phyloP scores from a whole-genome alignment of 1,140 invertebrate species.

The Drosophila orena region DNA sequence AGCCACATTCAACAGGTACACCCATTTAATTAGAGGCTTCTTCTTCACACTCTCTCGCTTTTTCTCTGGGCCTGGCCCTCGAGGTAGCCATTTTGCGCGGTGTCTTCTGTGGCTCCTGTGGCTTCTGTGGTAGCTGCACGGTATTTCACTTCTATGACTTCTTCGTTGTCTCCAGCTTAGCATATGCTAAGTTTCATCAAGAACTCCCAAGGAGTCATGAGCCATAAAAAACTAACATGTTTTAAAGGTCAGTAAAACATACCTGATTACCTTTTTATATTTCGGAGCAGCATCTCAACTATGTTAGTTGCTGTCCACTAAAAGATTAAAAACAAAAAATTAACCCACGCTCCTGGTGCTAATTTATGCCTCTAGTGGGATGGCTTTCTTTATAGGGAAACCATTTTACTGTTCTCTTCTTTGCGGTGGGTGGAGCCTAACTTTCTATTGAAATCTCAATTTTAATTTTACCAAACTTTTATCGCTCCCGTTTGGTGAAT shows the following conservation, averaged over 20 bases:
- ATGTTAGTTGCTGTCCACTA: no score
- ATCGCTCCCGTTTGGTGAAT: conserved; percentile 39
- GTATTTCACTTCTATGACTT: background rate
- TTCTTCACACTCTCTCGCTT: conserved; percentile 39
- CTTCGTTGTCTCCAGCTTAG: background rate
- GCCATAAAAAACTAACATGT: no score
- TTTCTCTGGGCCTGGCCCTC: conserved; percentile 5
- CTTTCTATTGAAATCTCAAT: conserved; percentile 63
- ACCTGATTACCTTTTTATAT: no score
- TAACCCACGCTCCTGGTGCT: no score
- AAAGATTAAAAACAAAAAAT: no score
- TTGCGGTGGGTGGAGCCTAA: conserved; percentile 31
- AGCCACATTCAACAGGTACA: conserved; percentile 65
- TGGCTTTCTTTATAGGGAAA: background rate
- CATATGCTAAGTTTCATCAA: no score
- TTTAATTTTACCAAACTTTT: conserved; percentile 53
- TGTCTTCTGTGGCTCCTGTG: conserved; percentile 8
- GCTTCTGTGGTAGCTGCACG: conserved; percentile 4
- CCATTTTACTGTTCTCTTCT: background rate
- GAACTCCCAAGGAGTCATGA: no score
- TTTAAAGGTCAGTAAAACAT: no score
- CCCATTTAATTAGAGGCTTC: conserved; percentile 72
- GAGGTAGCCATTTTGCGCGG: conserved; percentile 33
- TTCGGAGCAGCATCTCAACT: no score
- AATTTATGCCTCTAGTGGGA: background rate